Evolutionary conservation across 2,797 vertebrate species (phyloP).

Genomic region (Calcarius lapponicus): DNA sequence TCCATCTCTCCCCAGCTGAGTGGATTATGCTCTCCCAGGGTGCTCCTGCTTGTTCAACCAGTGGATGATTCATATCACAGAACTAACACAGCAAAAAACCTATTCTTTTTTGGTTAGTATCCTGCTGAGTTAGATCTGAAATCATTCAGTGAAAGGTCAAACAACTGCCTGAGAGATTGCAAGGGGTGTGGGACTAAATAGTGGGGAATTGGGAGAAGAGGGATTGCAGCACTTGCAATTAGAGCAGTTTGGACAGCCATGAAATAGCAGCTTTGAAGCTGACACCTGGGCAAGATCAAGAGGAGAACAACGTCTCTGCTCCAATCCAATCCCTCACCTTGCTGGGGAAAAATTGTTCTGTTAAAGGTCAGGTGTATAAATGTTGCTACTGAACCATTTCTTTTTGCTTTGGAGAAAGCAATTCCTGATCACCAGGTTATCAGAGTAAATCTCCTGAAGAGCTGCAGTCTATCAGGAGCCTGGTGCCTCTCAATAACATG

Average conservation of each 20-base stretch:
- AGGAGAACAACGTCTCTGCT: background rate
- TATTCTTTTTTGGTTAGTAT: background rate
- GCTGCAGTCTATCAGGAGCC: background rate
- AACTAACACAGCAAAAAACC: background rate
- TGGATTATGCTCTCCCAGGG: background rate
- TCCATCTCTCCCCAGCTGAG: background rate
- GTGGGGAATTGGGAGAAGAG: constrained; percentile 5
- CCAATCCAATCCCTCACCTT: background rate
- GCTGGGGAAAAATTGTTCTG: background rate
- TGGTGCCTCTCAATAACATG: background rate
- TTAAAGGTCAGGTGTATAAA: constrained; percentile 21
- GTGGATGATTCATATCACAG: background rate
- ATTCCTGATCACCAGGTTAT: background rate
- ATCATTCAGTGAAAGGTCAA: constrained; percentile 34
- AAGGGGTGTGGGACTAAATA: background rate
- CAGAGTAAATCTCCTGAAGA: background rate
- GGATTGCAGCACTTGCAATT: constrained; percentile 28
- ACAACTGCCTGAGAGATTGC: constrained; percentile 4
- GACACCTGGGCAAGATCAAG: constrained; percentile 17
- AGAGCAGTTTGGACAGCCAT: background rate
- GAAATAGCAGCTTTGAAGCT: constrained; percentile 34
- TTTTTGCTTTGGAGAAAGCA: background rate
- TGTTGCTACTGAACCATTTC: background rate
- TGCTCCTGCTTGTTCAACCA: background rate
- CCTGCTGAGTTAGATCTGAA: constrained; percentile 20